Evolutionary conservation across 2,113 vertebrate genomes (phyloP).

Genomic region (Solea senegalensis): DNA sequence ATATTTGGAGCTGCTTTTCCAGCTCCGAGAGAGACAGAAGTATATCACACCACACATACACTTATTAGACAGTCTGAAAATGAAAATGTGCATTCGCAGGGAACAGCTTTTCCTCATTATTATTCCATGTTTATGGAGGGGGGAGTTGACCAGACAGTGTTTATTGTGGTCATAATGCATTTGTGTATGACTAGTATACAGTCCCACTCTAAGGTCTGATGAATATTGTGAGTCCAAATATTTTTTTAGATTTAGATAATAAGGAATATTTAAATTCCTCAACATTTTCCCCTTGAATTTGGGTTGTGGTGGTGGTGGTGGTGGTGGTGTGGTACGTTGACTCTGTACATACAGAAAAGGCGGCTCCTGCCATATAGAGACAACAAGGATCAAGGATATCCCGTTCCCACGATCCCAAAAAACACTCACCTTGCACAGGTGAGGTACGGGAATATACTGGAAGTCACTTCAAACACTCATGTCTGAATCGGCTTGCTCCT

Average conservation of each 20-base stretch:
- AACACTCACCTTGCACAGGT: slow-evolving; percentile 80
- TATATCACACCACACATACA: background rate
- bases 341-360: background rate
- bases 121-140: too few relatives aligned
- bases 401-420: slow-evolving; percentile 58
- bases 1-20: background rate
- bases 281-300: background rate
- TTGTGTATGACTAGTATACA: background rate
- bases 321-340: background rate
- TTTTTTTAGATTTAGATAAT: background rate
- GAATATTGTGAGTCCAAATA: background rate
- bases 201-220: background rate
- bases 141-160: background rate
- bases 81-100: background rate
- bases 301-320: too few relatives aligned
- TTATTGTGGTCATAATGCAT: background rate
- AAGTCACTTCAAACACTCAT: slow-evolving; percentile 67
- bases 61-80: background rate
- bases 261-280: background rate
- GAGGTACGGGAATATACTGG: slow-evolving; percentile 58
- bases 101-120: background rate
- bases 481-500: slow-evolving; percentile 73
- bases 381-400: slow-evolving; percentile 45
- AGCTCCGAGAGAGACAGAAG: background rate
- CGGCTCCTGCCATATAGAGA: slow-evolving; percentile 37